Evolutionary conservation across 2,797 vertebrate species (phyloP).

Genomic region (Centropyge bicolor): DNA sequence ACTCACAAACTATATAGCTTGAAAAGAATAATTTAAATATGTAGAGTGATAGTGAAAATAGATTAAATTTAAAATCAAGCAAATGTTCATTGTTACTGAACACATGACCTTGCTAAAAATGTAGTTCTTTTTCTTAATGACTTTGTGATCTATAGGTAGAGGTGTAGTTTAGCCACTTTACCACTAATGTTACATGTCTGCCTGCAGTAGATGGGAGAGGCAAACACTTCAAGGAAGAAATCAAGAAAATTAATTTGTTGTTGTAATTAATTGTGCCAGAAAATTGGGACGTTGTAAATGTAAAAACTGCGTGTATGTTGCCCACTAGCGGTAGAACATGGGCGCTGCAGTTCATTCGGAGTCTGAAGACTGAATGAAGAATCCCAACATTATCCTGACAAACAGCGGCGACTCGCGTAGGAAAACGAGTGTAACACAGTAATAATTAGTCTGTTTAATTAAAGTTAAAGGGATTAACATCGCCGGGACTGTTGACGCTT

Average conservation of each 20-base stretch:
- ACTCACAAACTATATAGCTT: not conserved
- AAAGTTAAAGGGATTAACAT: constrained; percentile 39
- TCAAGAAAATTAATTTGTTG: not conserved
- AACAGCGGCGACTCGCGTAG: not conserved
- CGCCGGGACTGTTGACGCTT: constrained; percentile 25
- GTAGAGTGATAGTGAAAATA: not conserved
- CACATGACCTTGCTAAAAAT: not conserved
- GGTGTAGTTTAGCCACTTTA: not conserved
- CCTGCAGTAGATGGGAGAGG: not conserved
- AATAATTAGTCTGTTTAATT: constrained; percentile 32
- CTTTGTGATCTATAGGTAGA: not conserved
- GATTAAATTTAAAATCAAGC: not conserved
- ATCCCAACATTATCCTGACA: not conserved
- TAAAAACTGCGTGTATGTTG: not conserved
- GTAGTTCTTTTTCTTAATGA: not conserved
- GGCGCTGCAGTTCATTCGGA: not conserved
- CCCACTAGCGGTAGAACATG: constrained; percentile 53
- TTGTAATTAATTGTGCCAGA: not conserved
- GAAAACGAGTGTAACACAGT: constrained; percentile 18
- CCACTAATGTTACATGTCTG: not conserved
- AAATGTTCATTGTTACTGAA: not conserved
- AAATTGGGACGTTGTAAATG: not conserved
- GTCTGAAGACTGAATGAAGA: constrained; percentile 35
- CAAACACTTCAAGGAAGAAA: not conserved
- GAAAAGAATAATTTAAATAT: not conserved